Conservation (phyloP, 2,113 vertebrate genomes). For the Gobius niger region DNA sequence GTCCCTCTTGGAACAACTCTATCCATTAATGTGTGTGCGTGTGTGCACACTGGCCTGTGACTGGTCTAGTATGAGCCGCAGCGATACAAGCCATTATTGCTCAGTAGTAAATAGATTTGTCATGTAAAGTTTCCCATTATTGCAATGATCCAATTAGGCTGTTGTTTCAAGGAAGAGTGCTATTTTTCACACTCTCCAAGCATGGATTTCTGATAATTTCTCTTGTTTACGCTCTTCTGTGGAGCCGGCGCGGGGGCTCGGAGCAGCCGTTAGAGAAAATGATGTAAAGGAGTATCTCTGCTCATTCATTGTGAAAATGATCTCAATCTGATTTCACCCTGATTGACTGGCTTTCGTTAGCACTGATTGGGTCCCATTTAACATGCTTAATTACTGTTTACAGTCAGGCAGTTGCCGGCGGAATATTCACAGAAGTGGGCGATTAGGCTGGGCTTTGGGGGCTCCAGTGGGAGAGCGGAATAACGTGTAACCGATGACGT, state of each 20-base stretch:
- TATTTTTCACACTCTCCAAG: conserved; percentile 9
- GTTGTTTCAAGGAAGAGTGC: conserved; percentile 9
- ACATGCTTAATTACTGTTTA: conserved; percentile 54
- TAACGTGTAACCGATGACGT: conserved; percentile 33
- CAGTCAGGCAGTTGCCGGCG: conserved; percentile 17
- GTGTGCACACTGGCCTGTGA: background rate
- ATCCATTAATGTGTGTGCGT: background rate
- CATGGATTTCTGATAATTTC: conserved; percentile 7
- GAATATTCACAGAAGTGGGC: conserved; percentile 44
- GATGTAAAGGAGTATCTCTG: background rate
- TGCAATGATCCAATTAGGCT: conserved; percentile 28
- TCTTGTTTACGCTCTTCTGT: background rate
- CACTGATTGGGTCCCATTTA: conserved; percentile 52
- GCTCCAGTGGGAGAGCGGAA: conserved; percentile 13
- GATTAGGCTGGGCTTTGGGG: conserved; percentile 24
- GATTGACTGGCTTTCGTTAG: conserved; percentile 31
- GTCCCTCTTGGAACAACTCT: background rate
- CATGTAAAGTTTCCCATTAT: conserved; percentile 30
- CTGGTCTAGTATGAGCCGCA: background rate
- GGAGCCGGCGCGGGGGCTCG: background rate
- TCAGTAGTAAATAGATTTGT: conserved; percentile 20
- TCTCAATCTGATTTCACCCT: conserved; percentile 16
- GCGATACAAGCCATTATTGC: conserved; percentile 1
- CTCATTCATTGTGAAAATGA: conserved; percentile 24
- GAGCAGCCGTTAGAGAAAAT: conserved; percentile 1